Base-by-base conservation (phyloP, 2,113 vertebrate species). In the Syngnathus typhle region DNA sequence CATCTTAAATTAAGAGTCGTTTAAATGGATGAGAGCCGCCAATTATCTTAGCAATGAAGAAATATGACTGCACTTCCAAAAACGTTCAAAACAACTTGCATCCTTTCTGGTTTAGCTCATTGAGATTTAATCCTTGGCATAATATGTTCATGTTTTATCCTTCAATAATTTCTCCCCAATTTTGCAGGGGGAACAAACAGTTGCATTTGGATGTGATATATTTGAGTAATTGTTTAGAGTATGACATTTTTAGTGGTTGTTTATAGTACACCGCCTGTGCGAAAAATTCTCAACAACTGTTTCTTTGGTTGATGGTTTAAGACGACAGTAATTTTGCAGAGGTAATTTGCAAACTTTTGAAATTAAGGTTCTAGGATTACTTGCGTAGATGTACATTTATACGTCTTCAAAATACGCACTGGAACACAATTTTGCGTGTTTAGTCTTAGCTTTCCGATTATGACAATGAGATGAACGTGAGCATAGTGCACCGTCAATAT, bases 11-110 rank as follows among this genome's bases (percentile, higher is more conserved):
- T 41, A 64, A 60, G 12, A 58, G 62, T 37, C n/a, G 9, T 49
- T 39, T 6, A 49, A 66, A 54, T 21, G 19, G 44, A 68, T 71
- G 36, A 80, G 15, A 62, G 66, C 60, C 68, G 68, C 64, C 43
- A 75, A 76, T 76, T 75, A 47, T 65, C 58, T 77, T 68, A 76
- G 65, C 41, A 10, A 41, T 79, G 60, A 80, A 64, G 46, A 69
- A 32, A 69, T 47, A 64, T 77, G 46, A 64, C 58, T 77, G 18
- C 9, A 56, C 5, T 67, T 63, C 58, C 13, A 60, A 72, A 43
- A 60, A 70, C 23, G 55, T 60, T 43, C 65, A 63, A 21, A 70
- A 44, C 27, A 74, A 47, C 51, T 39, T 8, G 44, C 39, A 67
- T 63, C 1, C 2, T 62, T 6, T 70, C 36, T 13, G 32, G 7